Evolutionary conservation across 2,113 vertebrate genomes (phyloP), one percentile per base, ranked within the genome.

Genomic region (Seriola aureovittata): DNA sequence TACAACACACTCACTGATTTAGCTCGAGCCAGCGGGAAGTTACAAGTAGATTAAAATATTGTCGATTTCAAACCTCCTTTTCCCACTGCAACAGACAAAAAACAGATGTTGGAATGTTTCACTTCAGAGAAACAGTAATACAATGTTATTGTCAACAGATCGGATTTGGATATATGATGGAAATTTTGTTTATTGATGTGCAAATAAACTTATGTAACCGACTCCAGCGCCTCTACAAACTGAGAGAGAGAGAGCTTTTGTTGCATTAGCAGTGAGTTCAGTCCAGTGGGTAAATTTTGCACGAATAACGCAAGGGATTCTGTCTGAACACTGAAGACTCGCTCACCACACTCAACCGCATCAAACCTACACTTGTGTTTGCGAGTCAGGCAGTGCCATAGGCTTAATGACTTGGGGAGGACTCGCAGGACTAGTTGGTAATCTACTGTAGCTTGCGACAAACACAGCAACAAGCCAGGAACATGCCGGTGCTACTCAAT

Each of bases 51-150:
- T 25, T 65, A n/a, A 82, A 69, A 46, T 32, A 40, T 16, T 16
- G 14, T 8, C 13, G 46, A 25, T 14, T 29, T 9, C 40, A n/a
- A 59, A 42, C 34, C 17, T 38, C 36, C 25, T 46, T 62, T 8
- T 23, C 50, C 32, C 16, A n/a, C 23, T 60, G 55, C 58, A 11
- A 4, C 16, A 67, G 60, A 84, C 32, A 3, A 0, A 59, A 68
- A 55, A 63, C 85, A 90, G 80, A 83, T 90, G 80, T 78, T 78
- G 34, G 54, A 81, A 50, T 75, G 64, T 69, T 21, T 44, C 16
- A 44, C 2, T 29, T 52, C 5, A 52, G 66, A 57, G 23, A 34
- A 1, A 23, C 19, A 13, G 32, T 4, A 40, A 64, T 32, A 32
- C 23, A 7, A 4, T 25, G 64, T 68, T 46, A 29, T n/a, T 54